phyloP scores from a whole-genome alignment of 2,888 invertebrate genomes.

The Serripes groenlandicus region DNA sequence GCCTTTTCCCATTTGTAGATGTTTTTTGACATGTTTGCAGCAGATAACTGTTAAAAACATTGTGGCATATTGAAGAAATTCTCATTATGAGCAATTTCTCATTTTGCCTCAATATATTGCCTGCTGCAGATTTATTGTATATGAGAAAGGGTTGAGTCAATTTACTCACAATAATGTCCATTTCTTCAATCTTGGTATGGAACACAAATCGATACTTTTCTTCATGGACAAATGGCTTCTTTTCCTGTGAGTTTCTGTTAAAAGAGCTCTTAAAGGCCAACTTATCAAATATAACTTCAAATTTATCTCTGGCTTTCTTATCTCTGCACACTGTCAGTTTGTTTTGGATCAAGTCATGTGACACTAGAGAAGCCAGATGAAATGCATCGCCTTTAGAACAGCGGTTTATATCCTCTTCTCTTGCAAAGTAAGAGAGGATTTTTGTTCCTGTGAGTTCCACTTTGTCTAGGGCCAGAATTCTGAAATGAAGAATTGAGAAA shows the following conservation, averaged over 20 bases:
- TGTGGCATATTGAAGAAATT: neutral
- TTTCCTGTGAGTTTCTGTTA: conserved; percentile 20
- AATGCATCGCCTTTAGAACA: conserved; percentile 8
- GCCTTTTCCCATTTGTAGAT: too few species aligned
- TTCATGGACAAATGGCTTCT: conserved; percentile 54
- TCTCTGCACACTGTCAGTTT: neutral
- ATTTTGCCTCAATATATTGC: neutral
- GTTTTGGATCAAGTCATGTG: neutral
- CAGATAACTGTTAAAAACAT: neutral
- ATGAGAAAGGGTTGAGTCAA: neutral
- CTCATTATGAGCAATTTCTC: neutral
- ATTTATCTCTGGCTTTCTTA: conserved; percentile 18
- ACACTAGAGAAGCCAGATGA: neutral
- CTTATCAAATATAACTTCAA: conserved; percentile 37
- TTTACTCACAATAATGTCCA: neutral
- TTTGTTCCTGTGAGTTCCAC: neutral
- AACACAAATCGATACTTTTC: conserved; percentile 60
- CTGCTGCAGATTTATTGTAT: neutral
- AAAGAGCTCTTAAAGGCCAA: conserved; percentile 32
- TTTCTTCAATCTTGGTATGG: conserved; percentile 21
- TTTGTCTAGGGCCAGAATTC: conserved; percentile 46
- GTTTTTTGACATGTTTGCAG: too few species aligned
- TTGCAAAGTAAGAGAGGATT: conserved; percentile 35
- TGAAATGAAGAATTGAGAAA: conserved; percentile 10
- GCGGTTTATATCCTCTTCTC: conserved; percentile 53